Percentiles rank a stretch among this genome's conserved stretches.
Evolutionary conservation across 2,113 vertebrate species (phyloP).

Genomic region (Pterocles gutturalis): DNA sequence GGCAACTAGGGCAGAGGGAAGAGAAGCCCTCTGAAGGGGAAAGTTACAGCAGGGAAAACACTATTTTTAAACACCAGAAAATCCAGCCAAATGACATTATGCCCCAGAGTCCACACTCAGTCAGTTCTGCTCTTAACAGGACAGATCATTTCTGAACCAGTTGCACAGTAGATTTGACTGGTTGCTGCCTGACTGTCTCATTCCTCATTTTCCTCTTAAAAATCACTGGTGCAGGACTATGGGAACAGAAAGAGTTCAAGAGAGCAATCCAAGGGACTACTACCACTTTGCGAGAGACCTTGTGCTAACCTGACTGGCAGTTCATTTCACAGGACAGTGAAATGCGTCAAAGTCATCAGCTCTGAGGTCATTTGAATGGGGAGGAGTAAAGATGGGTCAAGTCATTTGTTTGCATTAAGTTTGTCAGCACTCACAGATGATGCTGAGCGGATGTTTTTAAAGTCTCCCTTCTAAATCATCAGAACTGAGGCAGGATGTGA

Average conservation of each 20-base stretch:
- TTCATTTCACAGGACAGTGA: neutral
- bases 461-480: neutral
- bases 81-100: conserved; percentile 22
- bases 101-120: neutral
- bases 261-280: neutral
- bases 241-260: neutral
- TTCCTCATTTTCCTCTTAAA: neutral
- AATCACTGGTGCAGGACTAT: neutral
- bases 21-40: neutral
- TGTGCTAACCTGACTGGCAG: neutral
- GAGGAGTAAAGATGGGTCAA: neutral
- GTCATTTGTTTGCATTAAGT: neutral
- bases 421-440: neutral
- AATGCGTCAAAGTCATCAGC: neutral
- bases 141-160: neutral
- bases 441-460: neutral
- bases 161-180: neutral
- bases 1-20: neutral
- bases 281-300: neutral
- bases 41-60: conserved; percentile 10
- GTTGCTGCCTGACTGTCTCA: neutral
- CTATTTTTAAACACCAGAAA: conserved; percentile 39
- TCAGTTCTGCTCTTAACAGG: neutral
- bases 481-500: neutral
- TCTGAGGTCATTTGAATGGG: neutral